Conservation (phyloP, 2,888 invertebrate species). For the Lasioglossum vierecki region DNA sequence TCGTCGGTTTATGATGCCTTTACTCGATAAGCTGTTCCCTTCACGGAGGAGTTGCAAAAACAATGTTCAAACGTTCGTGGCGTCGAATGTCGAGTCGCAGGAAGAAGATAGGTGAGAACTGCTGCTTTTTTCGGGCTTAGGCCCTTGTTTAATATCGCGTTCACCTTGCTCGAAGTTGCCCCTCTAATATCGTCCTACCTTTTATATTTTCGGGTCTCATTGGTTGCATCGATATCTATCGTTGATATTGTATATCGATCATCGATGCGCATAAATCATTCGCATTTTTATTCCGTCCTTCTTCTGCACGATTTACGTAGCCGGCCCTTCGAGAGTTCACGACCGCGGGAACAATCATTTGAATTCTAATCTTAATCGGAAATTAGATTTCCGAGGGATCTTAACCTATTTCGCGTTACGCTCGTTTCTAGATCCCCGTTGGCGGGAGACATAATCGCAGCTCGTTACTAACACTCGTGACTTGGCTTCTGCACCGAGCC, state of each 20-base stretch:
- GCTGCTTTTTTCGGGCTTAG: conserved; percentile 7
- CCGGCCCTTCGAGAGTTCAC: background rate
- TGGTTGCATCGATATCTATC: conserved; percentile 37
- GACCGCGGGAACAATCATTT: background rate
- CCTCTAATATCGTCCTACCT: conserved; percentile 17
- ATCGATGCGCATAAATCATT: conserved; percentile 24
- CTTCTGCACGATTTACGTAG: background rate
- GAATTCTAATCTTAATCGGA: background rate
- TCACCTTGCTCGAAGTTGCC: background rate
- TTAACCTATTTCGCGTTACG: conserved; percentile 61
- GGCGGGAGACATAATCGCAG: conserved; percentile 56
- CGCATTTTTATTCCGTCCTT: background rate
- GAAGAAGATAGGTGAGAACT: conserved; percentile 74
- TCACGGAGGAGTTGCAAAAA: conserved; percentile 85
- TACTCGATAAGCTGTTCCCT: conserved; percentile 90
- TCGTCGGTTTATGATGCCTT: conserved; percentile 87
- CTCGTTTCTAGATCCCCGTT: conserved; percentile 30
- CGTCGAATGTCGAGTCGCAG: conserved; percentile 45
- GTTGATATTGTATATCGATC: conserved; percentile 35
- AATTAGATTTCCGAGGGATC: conserved; percentile 12
- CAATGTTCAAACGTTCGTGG: conserved; percentile 47
- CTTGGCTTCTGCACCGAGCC: conserved; percentile 42
- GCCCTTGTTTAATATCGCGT: conserved; percentile 21
- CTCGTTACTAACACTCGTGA: conserved; percentile 47
- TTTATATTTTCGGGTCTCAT: conserved; percentile 36